Percentiles rank a stretch among this genome's conserved stretches.
Evolutionary conservation across 2,797 vertebrate genomes (phyloP).

Genomic region (Discoglossus pictus): DNA sequence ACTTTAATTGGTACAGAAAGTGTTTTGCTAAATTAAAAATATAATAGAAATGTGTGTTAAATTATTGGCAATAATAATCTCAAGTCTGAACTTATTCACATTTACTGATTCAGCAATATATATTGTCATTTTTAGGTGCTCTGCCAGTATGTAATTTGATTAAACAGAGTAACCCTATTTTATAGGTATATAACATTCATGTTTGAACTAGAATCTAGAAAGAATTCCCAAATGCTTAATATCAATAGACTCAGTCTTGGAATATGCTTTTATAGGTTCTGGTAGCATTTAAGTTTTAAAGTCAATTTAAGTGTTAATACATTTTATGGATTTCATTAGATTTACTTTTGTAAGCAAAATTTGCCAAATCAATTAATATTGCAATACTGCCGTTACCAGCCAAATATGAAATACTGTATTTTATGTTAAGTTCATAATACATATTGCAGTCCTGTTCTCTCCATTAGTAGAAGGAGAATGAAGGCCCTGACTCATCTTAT

Average conservation of each 20-base stretch:
- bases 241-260: conserved; percentile 1
- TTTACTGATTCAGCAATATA: conserved; percentile 53
- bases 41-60: conserved; percentile 18
- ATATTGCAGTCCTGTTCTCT: no score
- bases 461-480: no score
- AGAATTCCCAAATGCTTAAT: conserved; percentile 10
- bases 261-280: background rate
- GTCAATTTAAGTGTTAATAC: background rate
- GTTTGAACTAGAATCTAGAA: conserved; percentile 46
- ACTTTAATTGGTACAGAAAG: conserved; percentile 1
- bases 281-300: background rate
- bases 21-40: conserved; percentile 14
- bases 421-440: no score
- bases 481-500: no score
- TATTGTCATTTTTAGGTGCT: conserved; percentile 48
- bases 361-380: no score
- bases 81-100: conserved; percentile 56
- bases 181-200: conserved; percentile 60
- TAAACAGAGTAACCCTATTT: conserved; percentile 58
- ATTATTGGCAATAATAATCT: conserved; percentile 48
- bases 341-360: no score
- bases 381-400: no score
- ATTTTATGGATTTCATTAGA: background rate
- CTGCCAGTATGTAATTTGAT: conserved; percentile 62
- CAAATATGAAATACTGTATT: no score